phyloP scores from a whole-genome alignment of 2,797 vertebrate genomes.

The Coregonus ussuriensis region DNA sequence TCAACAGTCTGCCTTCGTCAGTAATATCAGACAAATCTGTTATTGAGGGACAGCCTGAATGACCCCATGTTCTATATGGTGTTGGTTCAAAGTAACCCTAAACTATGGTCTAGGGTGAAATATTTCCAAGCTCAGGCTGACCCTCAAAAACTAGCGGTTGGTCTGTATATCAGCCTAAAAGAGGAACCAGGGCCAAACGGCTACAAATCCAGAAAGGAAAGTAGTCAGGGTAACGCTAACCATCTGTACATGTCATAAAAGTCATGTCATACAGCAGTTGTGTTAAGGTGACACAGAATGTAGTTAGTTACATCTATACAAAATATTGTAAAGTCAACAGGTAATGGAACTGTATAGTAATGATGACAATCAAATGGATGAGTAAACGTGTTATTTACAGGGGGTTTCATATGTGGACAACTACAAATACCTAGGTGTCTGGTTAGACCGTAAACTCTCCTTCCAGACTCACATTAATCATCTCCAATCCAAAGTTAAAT shows the following conservation, averaged over 20 bases:
- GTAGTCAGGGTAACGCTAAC: background rate
- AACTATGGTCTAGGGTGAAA: background rate
- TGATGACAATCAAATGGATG: too few relatives aligned
- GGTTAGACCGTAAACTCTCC: too few relatives aligned
- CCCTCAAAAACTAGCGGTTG: background rate
- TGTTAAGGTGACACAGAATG: background rate
- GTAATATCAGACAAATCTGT: background rate
- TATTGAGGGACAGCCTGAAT: background rate
- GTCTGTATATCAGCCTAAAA: background rate
- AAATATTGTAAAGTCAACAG: too few relatives aligned
- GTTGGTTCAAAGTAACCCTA: background rate
- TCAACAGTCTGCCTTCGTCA: background rate
- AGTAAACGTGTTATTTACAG: too few relatives aligned
- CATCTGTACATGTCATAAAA: too few relatives aligned
- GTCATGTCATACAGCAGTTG: too few relatives aligned
- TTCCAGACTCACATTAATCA: too few relatives aligned
- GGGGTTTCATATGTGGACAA: too few relatives aligned
- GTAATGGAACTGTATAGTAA: too few relatives aligned
- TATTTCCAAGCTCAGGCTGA: background rate
- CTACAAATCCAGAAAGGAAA: background rate
- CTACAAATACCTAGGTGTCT: too few relatives aligned
- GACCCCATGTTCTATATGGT: background rate
- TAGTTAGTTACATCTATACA: background rate
- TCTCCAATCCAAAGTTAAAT: too few relatives aligned
- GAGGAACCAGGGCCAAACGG: background rate